These are phyloP conservation scores for Eupithecia insigniata DNA, from an alignment of 2,888 invertebrate genomes.

Conservation along the genomic window DNA sequence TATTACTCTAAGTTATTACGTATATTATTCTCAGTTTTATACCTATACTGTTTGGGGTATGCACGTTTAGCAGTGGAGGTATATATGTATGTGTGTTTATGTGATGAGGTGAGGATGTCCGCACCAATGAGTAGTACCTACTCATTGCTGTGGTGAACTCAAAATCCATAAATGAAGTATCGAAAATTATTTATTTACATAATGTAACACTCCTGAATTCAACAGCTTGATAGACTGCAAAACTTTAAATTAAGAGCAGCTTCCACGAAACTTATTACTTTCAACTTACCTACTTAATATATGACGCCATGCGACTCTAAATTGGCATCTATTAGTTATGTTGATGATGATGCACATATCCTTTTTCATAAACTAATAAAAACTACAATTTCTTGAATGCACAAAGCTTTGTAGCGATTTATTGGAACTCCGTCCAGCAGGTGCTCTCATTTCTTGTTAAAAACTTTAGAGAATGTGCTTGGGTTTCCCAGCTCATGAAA, in stretches of 20 bases:
- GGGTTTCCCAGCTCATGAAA: constrained; percentile 10
- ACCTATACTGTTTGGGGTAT: background rate
- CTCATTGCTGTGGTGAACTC: no score
- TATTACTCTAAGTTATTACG: no score
- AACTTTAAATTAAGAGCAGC: no score
- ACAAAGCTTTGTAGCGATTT: background rate
- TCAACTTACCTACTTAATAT: no score
- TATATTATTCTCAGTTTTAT: no score
- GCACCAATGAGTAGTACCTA: no score
- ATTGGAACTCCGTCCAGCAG: constrained; percentile 10
- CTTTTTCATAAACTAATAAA: background rate
- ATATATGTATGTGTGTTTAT: no score
- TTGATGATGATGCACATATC: background rate
- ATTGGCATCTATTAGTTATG: no score
- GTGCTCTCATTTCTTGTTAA: constrained; percentile 13
- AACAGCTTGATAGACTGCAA: no score
- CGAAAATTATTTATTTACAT: background rate
- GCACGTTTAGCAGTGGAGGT: background rate
- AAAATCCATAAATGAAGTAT: background rate
- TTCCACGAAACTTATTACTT: no score
- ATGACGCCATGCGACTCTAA: no score
- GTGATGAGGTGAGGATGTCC: no score
- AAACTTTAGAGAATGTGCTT: constrained; percentile 19
- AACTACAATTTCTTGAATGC: background rate
- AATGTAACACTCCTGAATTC: background rate